phyloP scores from a whole-genome alignment of 2,888 invertebrate species.

The Cephonodes hylas region DNA sequence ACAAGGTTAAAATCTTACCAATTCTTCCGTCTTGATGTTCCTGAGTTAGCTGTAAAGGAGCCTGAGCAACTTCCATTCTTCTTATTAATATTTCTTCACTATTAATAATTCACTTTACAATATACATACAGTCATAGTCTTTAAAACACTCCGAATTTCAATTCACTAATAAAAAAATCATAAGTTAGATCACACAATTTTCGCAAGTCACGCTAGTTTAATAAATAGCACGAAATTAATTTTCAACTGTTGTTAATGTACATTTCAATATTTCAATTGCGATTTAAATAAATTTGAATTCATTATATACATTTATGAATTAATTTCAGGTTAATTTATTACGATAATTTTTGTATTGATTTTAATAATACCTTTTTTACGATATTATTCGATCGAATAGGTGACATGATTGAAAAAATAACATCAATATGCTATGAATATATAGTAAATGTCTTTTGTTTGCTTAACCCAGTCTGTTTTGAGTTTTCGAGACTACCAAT shows the following conservation, averaged over 20 bases:
- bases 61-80: conserved; percentile 74
- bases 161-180: background rate
- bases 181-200: background rate
- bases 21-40: conserved; percentile 70
- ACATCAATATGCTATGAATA: background rate
- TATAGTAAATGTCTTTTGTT: background rate
- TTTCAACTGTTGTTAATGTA: too few species aligned
- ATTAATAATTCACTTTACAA: background rate
- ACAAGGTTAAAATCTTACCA: too few species aligned
- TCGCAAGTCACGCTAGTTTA: background rate
- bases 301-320: too few species aligned
- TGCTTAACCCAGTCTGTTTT: background rate
- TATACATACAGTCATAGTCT: background rate
- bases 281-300: too few species aligned
- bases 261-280: too few species aligned
- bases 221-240: background rate
- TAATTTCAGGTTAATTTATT: too few species aligned
- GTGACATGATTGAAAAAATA: too few species aligned
- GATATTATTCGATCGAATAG: too few species aligned
- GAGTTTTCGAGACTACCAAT: background rate
- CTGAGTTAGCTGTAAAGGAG: conserved; percentile 70
- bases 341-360: too few species aligned
- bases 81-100: background rate
- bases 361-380: too few species aligned
- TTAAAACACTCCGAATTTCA: background rate